Base-by-base conservation (phyloP, 2,888 invertebrate species). In the Noctuana brunneofusca region DNA sequence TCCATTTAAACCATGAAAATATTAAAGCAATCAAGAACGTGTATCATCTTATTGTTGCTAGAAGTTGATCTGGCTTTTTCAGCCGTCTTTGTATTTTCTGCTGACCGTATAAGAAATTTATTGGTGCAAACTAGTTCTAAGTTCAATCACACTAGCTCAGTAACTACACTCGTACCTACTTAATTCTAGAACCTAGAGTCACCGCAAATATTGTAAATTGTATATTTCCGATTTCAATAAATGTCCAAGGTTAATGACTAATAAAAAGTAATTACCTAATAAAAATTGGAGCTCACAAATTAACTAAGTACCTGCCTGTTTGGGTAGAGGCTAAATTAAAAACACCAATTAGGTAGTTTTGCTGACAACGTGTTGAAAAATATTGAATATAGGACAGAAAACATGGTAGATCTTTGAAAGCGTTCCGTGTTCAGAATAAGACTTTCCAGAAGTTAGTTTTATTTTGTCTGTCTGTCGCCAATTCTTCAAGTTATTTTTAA, bases 401-500 rank as follows among this genome's bases (percentile, higher is more conserved):
- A 16, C 46, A 16, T 38, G 4, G n/a, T 35, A n/a, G 5, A 4
- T 12, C 11, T 48, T 22, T 8, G 53, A 35, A 35, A n/a, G 35
- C n/a, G 14, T 60, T 60, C 54, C 54, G 60, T 30, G 60, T 60
- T 60, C 24, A 35, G 54, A 60, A 60, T 16, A 38, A 38, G 16
- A 30, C 11, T 30, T 30, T 30, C 12, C 14, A 16, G 6, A 38
- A 38, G 12, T 48, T 48, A 24, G n/a, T 46, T 46, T 60, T 54
- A 24, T 60, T 60, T 60, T 54, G 46, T 46, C 53, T 22, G 59
- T 53, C 43, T 43, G 52, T 59, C 30, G 59, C 59, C 9, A 59
- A 59, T 59, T 53, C 59, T 30, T 59, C 12, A 9, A 43, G 43
- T 22, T 59, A 59, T 53, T 59, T 59, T 59, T 53, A 43, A 59